A percentile compares a stretch with the other conserved stretches of the same genome.
Evolutionary conservation across 92 coral and sea anemone species (phyloP).

Genomic region (Phenganax subtilis): DNA sequence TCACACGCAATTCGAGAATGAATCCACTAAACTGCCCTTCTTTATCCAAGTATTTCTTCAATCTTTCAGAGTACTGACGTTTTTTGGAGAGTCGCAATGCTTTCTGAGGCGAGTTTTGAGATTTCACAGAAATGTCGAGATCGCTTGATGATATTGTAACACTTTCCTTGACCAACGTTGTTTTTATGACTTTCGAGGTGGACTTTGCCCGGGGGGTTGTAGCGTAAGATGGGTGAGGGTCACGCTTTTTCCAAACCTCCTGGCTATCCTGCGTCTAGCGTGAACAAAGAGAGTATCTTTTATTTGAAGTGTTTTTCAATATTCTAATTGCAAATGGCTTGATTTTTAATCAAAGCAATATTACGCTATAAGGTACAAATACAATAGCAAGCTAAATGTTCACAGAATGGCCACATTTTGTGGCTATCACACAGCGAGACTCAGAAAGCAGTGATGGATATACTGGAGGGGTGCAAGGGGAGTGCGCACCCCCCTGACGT

Average conservation of each 20-base stretch:
- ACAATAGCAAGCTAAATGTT: too few species aligned
- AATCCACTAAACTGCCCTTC: slow-evolving; percentile 32
- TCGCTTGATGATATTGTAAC: neutral
- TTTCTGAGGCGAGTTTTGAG: slow-evolving; percentile 6
- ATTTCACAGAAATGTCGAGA: neutral
- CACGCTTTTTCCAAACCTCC: slow-evolving; percentile 20
- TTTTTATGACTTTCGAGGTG: neutral
- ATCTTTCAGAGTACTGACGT: slow-evolving; percentile 13
- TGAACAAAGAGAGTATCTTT: too few species aligned
- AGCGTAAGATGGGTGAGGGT: neutral
- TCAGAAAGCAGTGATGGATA: too few species aligned
- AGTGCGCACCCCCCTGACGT: too few species aligned
- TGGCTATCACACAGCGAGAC: too few species aligned
- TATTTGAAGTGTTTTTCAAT: too few species aligned
- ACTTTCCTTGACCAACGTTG: neutral
- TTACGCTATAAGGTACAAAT: too few species aligned
- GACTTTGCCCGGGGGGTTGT: slow-evolving; percentile 25
- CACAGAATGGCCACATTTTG: too few species aligned
- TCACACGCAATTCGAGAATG: slow-evolving; percentile 19
- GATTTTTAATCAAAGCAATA: too few species aligned
- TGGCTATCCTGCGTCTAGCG: neutral
- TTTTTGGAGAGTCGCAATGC: slow-evolving; percentile 18
- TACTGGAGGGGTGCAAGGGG: too few species aligned
- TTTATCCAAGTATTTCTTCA: slow-evolving; percentile 26
- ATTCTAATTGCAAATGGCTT: too few species aligned